phyloP scores from a whole-genome alignment of 2,113 vertebrate species.

The Erinaceus europaeus region DNA sequence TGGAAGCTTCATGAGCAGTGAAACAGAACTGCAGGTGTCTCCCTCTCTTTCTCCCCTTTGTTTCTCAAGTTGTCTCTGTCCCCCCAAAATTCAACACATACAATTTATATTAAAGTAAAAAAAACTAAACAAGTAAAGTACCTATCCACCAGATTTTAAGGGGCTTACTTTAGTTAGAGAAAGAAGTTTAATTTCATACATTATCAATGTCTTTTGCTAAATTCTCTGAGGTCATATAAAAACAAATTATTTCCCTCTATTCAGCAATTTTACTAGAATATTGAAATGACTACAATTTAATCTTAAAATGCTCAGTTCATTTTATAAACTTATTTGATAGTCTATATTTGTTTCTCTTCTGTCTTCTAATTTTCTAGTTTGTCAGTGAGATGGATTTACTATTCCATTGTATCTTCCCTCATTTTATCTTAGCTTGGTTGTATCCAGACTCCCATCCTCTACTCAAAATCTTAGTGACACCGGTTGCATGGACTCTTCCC shows the following conservation, averaged over 20 bases:
- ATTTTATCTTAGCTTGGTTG: neutral
- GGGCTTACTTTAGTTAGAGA: neutral
- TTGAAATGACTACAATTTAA: neutral
- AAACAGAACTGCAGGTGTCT: too few species aligned
- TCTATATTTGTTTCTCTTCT: neutral
- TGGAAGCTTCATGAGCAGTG: too few species aligned
- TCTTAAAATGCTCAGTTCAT: neutral
- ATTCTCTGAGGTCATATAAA: neutral
- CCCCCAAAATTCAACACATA: too few species aligned
- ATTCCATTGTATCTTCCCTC: neutral
- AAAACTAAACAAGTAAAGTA: too few species aligned
- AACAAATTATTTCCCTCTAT: neutral
- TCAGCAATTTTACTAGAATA: conserved; percentile 16
- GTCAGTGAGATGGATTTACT: neutral
- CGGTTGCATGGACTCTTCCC: neutral
- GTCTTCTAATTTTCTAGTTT: conserved; percentile 25
- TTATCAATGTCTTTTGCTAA: neutral
- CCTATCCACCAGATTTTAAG: neutral
- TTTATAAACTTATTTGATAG: neutral
- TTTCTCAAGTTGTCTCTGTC: too few species aligned
- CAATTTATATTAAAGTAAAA: too few species aligned
- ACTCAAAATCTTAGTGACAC: neutral
- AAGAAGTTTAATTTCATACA: conserved; percentile 13
- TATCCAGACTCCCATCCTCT: neutral
- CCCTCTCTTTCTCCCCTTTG: too few species aligned